Conservation (phyloP, 2,888 invertebrate genomes). For the Erebia epiphron region DNA sequence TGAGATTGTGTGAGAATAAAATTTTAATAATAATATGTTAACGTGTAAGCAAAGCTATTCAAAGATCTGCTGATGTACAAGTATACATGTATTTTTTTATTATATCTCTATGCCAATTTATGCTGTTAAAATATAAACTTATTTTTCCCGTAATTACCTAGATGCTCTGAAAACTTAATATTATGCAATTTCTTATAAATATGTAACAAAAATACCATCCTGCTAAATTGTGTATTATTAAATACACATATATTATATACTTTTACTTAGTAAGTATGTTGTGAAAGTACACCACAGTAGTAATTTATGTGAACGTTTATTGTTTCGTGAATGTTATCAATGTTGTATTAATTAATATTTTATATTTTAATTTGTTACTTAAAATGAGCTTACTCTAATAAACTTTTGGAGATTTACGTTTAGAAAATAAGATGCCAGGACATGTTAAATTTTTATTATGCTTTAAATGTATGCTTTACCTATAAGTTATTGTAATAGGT, state of each 20-base stretch:
- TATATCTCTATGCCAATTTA: not conserved
- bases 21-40: slow-evolving; percentile 18
- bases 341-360: slow-evolving; percentile 17
- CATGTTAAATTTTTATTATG: slow-evolving; percentile 29
- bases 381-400: slow-evolving; percentile 27
- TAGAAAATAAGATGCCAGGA: slow-evolving; percentile 2
- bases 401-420: slow-evolving; percentile 17
- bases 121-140: not conserved
- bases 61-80: slow-evolving; percentile 29
- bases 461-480: slow-evolving; percentile 45
- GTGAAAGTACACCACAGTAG: not conserved
- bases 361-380: slow-evolving; percentile 29
- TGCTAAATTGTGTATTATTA: slow-evolving; percentile 2
- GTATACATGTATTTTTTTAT: slow-evolving; percentile 1
- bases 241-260: too few species aligned
- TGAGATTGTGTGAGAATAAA: not conserved
- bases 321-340: slow-evolving; percentile 28
- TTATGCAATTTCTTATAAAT: slow-evolving; percentile 30
- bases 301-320: slow-evolving; percentile 36
- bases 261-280: not conserved
- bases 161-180: not conserved
- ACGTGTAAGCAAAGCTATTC: slow-evolving; percentile 26
- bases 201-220: slow-evolving; percentile 10
- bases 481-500: slow-evolving; percentile 34
- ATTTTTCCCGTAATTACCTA: not conserved